phyloP scores from a whole-genome alignment of 2,888 invertebrate genomes.

The Notodonta ziczac region DNA sequence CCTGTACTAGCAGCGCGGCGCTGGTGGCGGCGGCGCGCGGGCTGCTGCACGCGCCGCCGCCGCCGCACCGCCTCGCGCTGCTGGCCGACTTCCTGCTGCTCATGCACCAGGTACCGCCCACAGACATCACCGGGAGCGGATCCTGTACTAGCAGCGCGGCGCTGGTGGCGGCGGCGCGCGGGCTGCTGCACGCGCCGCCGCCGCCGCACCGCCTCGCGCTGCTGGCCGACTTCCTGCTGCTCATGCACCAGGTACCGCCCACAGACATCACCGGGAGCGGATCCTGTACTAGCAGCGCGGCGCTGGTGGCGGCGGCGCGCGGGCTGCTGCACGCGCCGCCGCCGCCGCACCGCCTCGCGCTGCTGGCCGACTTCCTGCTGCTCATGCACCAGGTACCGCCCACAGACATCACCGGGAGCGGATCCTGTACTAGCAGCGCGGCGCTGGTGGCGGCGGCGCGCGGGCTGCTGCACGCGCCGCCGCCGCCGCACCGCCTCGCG shows the following conservation, averaged over 20 bases:
- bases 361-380: conserved; percentile 88
- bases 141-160: conserved; percentile 79
- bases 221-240: conserved; percentile 88
- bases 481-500: conserved; percentile 86
- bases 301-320: conserved; percentile 83
- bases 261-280: conserved; percentile 43
- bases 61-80: conserved; percentile 86
- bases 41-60: conserved; percentile 85
- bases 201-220: conserved; percentile 86
- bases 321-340: conserved; percentile 86
- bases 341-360: conserved; percentile 85
- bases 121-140: conserved; percentile 52
- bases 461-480: conserved; percentile 85
- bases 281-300: conserved; percentile 81
- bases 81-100: conserved; percentile 89
- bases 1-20: conserved; percentile 76
- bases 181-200: conserved; percentile 86
- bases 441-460: conserved; percentile 85
- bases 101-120: conserved; percentile 84
- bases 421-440: conserved; percentile 79
- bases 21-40: conserved; percentile 85
- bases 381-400: conserved; percentile 86
- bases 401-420: conserved; percentile 41
- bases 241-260: conserved; percentile 86
- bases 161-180: conserved; percentile 85